Evolutionary conservation across 1,140 invertebrate genomes (phyloP).

Genomic region (Drosophila melanogaster): Release_6_plus_ISO1_MT NT_033779.5:4699501-4700000

Average conservation of each 20-base stretch:
- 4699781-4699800: slow-evolving; percentile 21
- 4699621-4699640: slow-evolving; percentile 33
- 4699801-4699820: slow-evolving; percentile 16
- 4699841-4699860: slow-evolving; percentile 54
- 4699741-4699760: slow-evolving; percentile 16
- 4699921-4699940: slow-evolving; percentile 69
- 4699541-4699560: neutral
- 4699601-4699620: neutral
- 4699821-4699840: slow-evolving; percentile 26
- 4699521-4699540: too few relatives aligned
- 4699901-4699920: slow-evolving; percentile 41
- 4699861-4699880: slow-evolving; percentile 69
- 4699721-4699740: slow-evolving; percentile 30
- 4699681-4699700: slow-evolving; percentile 26
- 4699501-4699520: neutral
- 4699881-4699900: slow-evolving; percentile 17
- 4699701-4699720: slow-evolving; percentile 41
- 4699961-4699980: slow-evolving; percentile 61
- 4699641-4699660: slow-evolving; percentile 7
- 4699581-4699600: neutral
- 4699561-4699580: neutral
- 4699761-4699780: slow-evolving; percentile 7
- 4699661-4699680: slow-evolving; percentile 24
- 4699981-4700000: slow-evolving; percentile 37
- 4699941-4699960: slow-evolving; percentile 75